phyloP scores from a whole-genome alignment of 1,140 invertebrate genomes.

The Wiebesia pumilae region DNA sequence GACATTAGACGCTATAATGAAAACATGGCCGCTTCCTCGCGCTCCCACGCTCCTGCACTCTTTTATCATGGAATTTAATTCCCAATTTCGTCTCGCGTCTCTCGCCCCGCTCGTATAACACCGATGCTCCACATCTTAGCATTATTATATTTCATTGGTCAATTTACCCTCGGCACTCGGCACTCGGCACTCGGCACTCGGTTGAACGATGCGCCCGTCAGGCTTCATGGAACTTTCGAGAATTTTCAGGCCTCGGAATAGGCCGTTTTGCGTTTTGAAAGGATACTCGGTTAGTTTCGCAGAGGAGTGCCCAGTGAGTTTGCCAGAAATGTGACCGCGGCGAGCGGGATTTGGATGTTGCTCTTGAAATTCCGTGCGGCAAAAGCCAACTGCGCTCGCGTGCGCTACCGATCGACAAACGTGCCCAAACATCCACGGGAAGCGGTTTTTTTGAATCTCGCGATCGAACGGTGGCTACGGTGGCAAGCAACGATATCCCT shows the following conservation, averaged over 20 bases:
- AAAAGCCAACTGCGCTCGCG: not conserved
- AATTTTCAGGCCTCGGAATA: no score
- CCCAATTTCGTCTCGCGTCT: not conserved
- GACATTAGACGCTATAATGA: constrained; percentile 68
- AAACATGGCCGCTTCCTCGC: constrained; percentile 65
- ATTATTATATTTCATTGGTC: not conserved
- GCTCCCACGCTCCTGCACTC: not conserved
- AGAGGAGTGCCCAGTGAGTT: no score
- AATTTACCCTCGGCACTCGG: not conserved
- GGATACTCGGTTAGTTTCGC: no score
- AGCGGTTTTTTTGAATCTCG: constrained; percentile 1
- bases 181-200: not conserved
- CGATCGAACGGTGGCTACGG: not conserved
- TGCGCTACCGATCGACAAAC: not conserved
- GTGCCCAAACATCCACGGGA: not conserved
- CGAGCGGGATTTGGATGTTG: no score
- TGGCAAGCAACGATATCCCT: no score
- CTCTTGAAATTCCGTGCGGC: no score
- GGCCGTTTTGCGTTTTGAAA: no score
- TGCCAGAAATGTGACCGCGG: no score
- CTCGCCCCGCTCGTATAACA: not conserved
- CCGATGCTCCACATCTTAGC: not conserved
- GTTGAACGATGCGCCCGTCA: not conserved
- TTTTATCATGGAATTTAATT: not conserved
- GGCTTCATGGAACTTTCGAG: not conserved